A percentile compares a stretch with the other conserved stretches of the same genome.
phyloP scores from a whole-genome alignment of 2,797 vertebrate genomes.

The Hipposideros larvatus region DNA sequence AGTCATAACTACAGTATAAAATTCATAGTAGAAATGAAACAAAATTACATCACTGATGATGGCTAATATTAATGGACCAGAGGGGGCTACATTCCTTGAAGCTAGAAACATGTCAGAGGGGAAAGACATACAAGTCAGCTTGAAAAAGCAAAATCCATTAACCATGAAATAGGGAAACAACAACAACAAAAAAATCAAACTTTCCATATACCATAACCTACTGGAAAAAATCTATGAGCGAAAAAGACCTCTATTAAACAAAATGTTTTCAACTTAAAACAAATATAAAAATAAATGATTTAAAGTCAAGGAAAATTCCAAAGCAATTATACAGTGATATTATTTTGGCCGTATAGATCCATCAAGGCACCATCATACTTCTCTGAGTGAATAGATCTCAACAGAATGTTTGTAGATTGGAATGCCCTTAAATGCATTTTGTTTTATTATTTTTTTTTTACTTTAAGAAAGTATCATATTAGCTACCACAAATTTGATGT shows the following conservation, averaged over 20 bases:
- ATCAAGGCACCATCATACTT: constrained; percentile 20
- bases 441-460: not conserved
- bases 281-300: constrained; percentile 63
- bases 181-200: constrained; percentile 81
- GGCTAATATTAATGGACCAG: constrained; percentile 83
- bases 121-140: constrained; percentile 82
- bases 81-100: constrained; percentile 81
- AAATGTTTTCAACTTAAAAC: constrained; percentile 66
- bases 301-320: constrained; percentile 61
- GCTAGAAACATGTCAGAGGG: constrained; percentile 82
- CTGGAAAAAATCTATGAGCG: constrained; percentile 78
- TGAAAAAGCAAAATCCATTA: constrained; percentile 87
- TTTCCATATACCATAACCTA: constrained; percentile 72
- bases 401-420: not conserved
- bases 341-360: not conserved
- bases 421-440: not conserved
- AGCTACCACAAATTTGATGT: not conserved
- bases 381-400: not conserved
- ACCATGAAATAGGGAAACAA: constrained; percentile 86
- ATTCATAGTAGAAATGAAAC: constrained; percentile 82
- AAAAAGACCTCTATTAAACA: constrained; percentile 58
- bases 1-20: constrained; percentile 80
- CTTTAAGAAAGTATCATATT: not conserved
- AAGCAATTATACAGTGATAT: not conserved
- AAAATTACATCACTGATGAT: constrained; percentile 80